Conservation (phyloP, 2,797 vertebrate species). For the Amblyraja radiata region DNA sequence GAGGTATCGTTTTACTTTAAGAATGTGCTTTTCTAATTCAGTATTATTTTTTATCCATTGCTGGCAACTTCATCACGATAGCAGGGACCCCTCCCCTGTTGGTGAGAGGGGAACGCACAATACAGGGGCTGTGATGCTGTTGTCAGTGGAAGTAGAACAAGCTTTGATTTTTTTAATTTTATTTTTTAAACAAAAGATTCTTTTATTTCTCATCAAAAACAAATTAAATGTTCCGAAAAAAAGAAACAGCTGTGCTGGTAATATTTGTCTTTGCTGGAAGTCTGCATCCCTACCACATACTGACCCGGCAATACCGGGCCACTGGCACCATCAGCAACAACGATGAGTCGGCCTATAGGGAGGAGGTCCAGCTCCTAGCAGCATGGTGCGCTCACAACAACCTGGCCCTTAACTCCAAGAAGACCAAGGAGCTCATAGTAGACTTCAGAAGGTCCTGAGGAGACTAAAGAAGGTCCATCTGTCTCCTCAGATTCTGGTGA, state of each 20-base stretch:
- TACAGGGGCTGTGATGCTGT: neutral
- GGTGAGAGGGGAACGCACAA: neutral
- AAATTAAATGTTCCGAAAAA: neutral
- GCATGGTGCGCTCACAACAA: no score
- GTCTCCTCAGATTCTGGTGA: no score
- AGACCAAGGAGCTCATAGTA: no score
- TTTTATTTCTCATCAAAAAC: neutral
- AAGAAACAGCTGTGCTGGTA: neutral
- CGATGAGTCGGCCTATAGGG: no score
- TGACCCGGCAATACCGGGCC: neutral
- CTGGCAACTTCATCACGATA: neutral
- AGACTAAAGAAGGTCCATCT: no score
- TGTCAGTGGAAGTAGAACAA: neutral
- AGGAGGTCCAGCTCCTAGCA: no score
- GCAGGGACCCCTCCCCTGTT: neutral
- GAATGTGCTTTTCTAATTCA: neutral
- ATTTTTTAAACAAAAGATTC: neutral
- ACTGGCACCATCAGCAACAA: no score
- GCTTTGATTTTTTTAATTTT: no score
- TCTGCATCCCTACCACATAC: neutral
- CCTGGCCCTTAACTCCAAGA: no score
- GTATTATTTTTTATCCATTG: neutral
- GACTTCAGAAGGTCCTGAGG: no score
- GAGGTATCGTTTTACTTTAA: neutral
- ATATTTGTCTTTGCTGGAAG: neutral